Evolutionary conservation across 2,113 vertebrate genomes (phyloP), one percentile per base, ranked within the genome.

Genomic region (Noturus placidus): DNA sequence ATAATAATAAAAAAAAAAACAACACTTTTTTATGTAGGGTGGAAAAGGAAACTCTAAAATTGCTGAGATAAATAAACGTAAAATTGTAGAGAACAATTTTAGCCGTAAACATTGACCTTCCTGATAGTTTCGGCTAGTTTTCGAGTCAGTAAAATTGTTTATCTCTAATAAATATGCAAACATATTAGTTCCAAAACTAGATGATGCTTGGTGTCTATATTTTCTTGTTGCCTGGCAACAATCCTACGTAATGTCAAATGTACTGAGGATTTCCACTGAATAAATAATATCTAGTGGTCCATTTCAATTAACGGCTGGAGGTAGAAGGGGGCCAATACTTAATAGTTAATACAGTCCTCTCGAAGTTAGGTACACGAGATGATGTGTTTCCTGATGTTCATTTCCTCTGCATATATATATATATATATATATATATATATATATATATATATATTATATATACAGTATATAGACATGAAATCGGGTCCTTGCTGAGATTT

Each of bases 211-310:
- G 27, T 20, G 27, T 56, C 52, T 35, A 4, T 56, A 57, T 57
- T 56, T 80, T 8, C 52, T 57, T 80, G 78, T 57, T 22, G 54
- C 78, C 38, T 81, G 59, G 78, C 78, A 81, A 81, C 78, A 0
- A 30, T 57, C 78, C 52, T 56, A 1, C n/a, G 46, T 78, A 78
- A 78, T 78, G 5, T 15, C 3, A 6, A 69, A 35, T 69, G 1
- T 17, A 30, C 50, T 78, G 25, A 52, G 13, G 27, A 56, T 56
- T 80, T 38, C 9, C 17, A 11, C 20, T 82, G 6, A 82, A 63
- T 82, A 63, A 61, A 82, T 79, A 79, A 57, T 38, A 81, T 22
- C 19, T 82, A 22, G 35, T 63, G 5, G 11, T 35, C 4, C 56
- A 61, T 35, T 35, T 59, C 19, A 61, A 35, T 82, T 9, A 38